Evolutionary conservation across 2,888 invertebrate genomes (phyloP), one percentile per base, ranked within the genome.

Genomic region (Heliconius hortense): DNA sequence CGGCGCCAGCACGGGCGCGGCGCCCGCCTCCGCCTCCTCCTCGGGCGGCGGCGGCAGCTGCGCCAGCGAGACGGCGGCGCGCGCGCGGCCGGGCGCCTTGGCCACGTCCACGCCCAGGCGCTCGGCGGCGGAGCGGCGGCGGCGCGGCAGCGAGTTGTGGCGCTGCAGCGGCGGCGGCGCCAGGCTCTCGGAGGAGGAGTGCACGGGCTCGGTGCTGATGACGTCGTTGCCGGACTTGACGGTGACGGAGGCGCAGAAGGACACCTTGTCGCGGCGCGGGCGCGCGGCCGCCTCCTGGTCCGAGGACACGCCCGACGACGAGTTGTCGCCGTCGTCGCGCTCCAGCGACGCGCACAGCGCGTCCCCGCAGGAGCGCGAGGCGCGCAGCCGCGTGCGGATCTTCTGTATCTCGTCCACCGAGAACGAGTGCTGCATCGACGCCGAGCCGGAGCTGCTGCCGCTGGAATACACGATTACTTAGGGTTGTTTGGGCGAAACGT

Each of bases 331-430:
- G 89, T 97, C 97, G 91, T 97, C 97, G 11, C 94, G 89, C 77
- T 92, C 94, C 24, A 66, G 66, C 39, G n/a, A n/a, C 24, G 81
- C 88, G n/a, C 81, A 92, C 82, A 98, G 96, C 85, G 97, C 97
- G 90, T 97, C 97, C 59, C 98, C 98, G 89, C 97, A 97, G 18
- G 97, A 97, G 87, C 97, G 97, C 11, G 97, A 97, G 75, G 97
- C 97, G 88, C 97, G 97, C 77, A 98, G 94, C 83, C 97, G 96
- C 43, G 97, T 97, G 80, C 97, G 95, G 79, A 97, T 97, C 89
- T 97, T 97, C 87, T 97, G 97, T 74, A 98, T 97, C 90, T 98
- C 98, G 88, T 98, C 97, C 76, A 97, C 97, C 73, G 97, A 97
- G 90, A 97, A 96, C 79, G 97, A 97, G 87, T 97, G 97, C 77